Evolutionary conservation across 2,113 vertebrate genomes (phyloP).

Genomic region (Meleagris gallopavo): DNA sequence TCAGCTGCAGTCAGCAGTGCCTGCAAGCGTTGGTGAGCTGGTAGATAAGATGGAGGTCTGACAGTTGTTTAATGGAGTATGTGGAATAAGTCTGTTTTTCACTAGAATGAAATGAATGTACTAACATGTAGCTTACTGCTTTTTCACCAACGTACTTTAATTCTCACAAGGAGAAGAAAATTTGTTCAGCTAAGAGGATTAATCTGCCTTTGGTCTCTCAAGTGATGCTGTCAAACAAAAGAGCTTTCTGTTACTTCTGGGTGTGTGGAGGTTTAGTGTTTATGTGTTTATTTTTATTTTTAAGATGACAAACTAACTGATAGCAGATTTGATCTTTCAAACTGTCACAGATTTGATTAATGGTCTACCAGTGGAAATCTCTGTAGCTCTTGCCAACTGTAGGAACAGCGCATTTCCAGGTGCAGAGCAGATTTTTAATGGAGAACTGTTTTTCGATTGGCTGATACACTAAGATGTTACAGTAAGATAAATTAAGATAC

Average conservation of each 20-base stretch:
- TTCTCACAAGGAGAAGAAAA: not conserved
- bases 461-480: not conserved
- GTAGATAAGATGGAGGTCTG: not conserved
- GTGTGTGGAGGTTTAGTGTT: no score
- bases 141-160: not conserved
- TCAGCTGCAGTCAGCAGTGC: not conserved
- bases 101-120: not conserved
- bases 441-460: not conserved
- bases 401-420: not conserved
- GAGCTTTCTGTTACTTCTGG: not conserved
- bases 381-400: not conserved
- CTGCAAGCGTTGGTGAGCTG: not conserved
- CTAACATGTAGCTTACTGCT: not conserved
- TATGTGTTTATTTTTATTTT: not conserved
- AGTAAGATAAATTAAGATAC: not conserved
- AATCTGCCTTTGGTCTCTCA: not conserved
- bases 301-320: not conserved
- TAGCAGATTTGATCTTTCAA: not conserved
- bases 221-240: not conserved
- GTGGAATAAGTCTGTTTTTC: not conserved
- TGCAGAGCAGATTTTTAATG: not conserved
- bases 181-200: not conserved
- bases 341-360: not conserved
- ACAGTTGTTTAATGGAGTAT: not conserved
- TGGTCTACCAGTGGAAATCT: not conserved